Percentiles rank a stretch among this genome's conserved stretches.
Evolutionary conservation across 2,113 vertebrate species (phyloP).

Genomic region (Eublepharis macularius): DNA sequence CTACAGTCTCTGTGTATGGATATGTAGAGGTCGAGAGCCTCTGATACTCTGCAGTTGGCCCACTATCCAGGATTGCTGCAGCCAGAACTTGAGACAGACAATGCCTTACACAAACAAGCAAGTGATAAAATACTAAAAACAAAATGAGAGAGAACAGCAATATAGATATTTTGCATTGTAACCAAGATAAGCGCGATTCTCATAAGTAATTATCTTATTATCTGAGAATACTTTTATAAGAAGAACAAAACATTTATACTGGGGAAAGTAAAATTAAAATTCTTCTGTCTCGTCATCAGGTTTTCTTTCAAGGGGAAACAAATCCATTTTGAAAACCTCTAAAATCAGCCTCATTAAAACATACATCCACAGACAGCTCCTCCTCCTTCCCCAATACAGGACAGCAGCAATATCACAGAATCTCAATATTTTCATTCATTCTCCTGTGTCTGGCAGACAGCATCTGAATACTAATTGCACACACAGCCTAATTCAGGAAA

Average conservation of each 20-base stretch:
- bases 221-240: neutral
- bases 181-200: neutral
- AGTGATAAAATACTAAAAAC: neutral
- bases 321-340: neutral
- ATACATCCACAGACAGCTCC: neutral
- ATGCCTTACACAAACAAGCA: neutral
- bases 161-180: neutral
- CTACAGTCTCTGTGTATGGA: neutral
- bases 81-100: neutral
- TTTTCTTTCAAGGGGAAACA: no score
- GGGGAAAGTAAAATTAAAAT: neutral
- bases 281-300: neutral
- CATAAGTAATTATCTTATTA: neutral
- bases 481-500: slow-evolving; percentile 32
- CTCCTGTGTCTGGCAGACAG: neutral
- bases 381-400: neutral
- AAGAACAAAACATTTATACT: neutral
- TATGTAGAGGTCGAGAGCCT: neutral
- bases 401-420: neutral
- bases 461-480: slow-evolving; percentile 29
- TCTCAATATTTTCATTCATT: slow-evolving; percentile 44
- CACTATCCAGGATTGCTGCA: neutral
- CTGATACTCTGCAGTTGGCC: neutral
- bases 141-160: neutral
- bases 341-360: neutral